Evolutionary conservation across 1,140 invertebrate genomes (phyloP), one percentile per base, ranked within the genome.

Genomic region (Drosophila guanche): DNA sequence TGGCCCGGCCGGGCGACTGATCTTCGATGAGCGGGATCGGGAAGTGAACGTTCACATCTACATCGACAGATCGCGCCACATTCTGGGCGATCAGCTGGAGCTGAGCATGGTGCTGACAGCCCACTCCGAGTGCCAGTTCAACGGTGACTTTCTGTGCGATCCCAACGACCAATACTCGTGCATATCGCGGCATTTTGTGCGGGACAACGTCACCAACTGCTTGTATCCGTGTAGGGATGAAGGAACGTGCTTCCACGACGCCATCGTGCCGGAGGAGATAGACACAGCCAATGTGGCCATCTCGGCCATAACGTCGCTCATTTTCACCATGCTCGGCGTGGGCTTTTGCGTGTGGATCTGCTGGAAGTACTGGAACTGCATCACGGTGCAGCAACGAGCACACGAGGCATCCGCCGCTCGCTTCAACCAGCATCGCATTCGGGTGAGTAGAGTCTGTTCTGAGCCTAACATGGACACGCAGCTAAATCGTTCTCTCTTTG

Each of bases 341-440:
- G 90, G 89, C 5, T 84, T 90, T 12, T 91, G 88, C 50, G 67
- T 91, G 4, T 91, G 89, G 89, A 59, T 91, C 20, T 91, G 90
- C 48, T 91, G 90, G 89, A 91, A 91, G 56, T 90, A 91, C 48
- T 89, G 88, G 88, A 86, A 88, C 65, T 91, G 90, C 29, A 91
- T 91, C 7, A 91, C 90, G 5, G 89, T 91, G 14, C 90, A 91
- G 50, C 88, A 91, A 43, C 79, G 84, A 27, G 84, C 88, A 1
- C 86, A 91, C 40, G 88, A 91, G 60, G 84, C 83, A 5, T 89
- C 86, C 8, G 85, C 86, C 14, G 84, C 81, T 5, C 74, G 83
- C 6, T 78, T 85, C 8, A 77, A 88, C 55, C 83, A 88, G 62
- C 71, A 72, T 27, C 69, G 72, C 25, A 43, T 56, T 8, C 81